Base-by-base conservation (phyloP, 2,113 vertebrate species). In the Monopterus albus region DNA sequence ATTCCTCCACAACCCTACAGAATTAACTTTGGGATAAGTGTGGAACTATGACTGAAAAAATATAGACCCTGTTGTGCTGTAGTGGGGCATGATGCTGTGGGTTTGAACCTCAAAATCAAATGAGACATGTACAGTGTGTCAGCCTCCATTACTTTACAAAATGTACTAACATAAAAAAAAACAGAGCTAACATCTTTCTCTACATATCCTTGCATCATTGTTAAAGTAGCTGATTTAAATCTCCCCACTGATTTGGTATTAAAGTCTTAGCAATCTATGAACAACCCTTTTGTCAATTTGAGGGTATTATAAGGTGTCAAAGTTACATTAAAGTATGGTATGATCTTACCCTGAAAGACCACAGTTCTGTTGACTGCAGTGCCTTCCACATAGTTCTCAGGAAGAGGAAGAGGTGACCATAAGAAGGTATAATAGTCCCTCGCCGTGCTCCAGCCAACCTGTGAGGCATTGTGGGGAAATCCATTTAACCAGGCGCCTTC, bases 381-480 rank as follows among this genome's bases (percentile, higher is more conserved):
- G 85, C 95, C 96, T 88, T 96, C 95, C 39, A 91, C 91, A 82
- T 98, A 96, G 79, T 93, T 94, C 75, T 98, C 96, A 78, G 97
- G 96, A 89, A 97, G 93, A 78, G 97, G 96, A 89, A 97, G 93
- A 81, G 96, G 96, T 15, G 97, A 99, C 98, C 98, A 99, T 84
- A 99, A 91, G 94, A 99, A 99, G 0, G 98, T 99, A 66, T 98
- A 98, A 92, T 99, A 99, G 91, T 99, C 97, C 86, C 97, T 95
- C 78, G 98, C 95, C 38, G 97, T 98, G 91, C 96, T 99, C 98
- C 98, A 99, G 73, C 98, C 98, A 86, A 99, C 98, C 98, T 99
- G 88, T 75, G 85, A 81, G 71, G 87, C 85, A 90, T 81, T 60
- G 74, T 66, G 70, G 58, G 65, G 63, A 79, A n/a, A 79, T 78